These are phyloP conservation scores for Bothrops jararaca DNA, from an alignment of 2,113 vertebrate species.

Conservation along the genomic window DNA sequence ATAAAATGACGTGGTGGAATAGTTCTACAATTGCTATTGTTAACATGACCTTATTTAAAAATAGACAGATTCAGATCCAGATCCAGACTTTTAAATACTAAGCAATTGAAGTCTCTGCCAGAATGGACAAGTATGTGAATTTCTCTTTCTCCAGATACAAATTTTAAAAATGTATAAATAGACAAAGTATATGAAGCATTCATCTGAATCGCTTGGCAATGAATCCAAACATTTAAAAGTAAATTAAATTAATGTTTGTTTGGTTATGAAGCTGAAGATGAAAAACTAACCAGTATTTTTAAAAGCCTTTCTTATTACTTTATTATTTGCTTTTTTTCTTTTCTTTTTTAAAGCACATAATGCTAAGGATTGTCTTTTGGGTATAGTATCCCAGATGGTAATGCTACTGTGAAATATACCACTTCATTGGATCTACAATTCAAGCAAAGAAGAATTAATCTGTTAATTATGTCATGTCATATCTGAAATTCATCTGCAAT, in stretches of 20 bases:
- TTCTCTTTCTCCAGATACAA: background rate
- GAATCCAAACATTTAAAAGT: background rate
- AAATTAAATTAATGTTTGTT: background rate
- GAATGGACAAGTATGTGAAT: background rate
- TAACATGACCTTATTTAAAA: slow-evolving; percentile 67
- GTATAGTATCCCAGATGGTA: slow-evolving; percentile 61
- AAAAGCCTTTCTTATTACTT: background rate
- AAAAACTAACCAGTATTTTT: background rate
- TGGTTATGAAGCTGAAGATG: background rate
- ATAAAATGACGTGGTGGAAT: slow-evolving; percentile 30
- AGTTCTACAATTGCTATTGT: slow-evolving; percentile 50
- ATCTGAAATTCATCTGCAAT: slow-evolving; percentile 62
- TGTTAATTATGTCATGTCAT: slow-evolving; percentile 70
- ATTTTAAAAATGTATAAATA: background rate
- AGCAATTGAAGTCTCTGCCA: background rate
- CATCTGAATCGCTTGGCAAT: background rate
- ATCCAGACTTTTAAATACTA: background rate
- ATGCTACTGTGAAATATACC: slow-evolving; percentile 53
- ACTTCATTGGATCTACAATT: slow-evolving; percentile 63
- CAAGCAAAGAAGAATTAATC: slow-evolving; percentile 73
- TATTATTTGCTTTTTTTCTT: slow-evolving; percentile 22
- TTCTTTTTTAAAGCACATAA: slow-evolving; percentile 47
- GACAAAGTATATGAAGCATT: background rate
- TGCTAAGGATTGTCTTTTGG: slow-evolving; percentile 64
- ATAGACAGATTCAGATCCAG: slow-evolving; percentile 38